A percentile compares a stretch with the other conserved stretches of the same genome.
phyloP scores from a whole-genome alignment of 2,888 invertebrate species.

The Drosophila mimica region DNA sequence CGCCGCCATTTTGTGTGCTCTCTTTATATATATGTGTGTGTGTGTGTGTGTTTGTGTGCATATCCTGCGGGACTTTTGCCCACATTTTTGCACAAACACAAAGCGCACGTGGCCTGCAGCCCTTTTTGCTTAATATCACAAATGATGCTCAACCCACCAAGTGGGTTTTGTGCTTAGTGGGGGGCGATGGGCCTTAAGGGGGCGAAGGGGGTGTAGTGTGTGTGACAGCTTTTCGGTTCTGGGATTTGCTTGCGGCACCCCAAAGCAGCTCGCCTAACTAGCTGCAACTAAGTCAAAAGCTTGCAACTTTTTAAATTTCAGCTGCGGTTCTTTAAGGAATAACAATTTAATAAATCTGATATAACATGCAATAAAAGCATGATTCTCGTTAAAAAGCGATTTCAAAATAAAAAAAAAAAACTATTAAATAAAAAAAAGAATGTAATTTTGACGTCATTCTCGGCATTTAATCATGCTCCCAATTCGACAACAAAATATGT shows the following conservation, averaged over 20 bases:
- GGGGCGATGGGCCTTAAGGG: not conserved
- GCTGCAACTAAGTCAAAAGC: slow-evolving; percentile 29
- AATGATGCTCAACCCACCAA: slow-evolving; percentile 29
- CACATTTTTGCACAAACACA: slow-evolving; percentile 40
- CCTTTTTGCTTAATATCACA: slow-evolving; percentile 40
- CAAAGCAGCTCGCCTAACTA: slow-evolving; percentile 18
- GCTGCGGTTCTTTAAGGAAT: not conserved
- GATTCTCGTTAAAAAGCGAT: slow-evolving; percentile 54
- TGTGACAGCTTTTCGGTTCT: slow-evolving; percentile 24
- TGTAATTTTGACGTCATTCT: slow-evolving; percentile 53
- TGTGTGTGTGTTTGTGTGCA: slow-evolving; percentile 20
- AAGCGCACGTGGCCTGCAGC: slow-evolving; percentile 44
- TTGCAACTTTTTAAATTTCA: slow-evolving; percentile 9
- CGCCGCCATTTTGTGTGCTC: slow-evolving; percentile 45
- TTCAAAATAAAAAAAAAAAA: slow-evolving; percentile 30
- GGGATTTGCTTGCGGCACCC: slow-evolving; percentile 24
- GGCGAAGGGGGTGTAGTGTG: not conserved
- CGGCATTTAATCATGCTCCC: slow-evolving; percentile 68
- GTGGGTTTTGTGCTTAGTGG: slow-evolving; percentile 2
- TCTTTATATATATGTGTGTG: slow-evolving; percentile 12
- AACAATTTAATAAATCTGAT: not conserved
- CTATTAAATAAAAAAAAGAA: slow-evolving; percentile 37
- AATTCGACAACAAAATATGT: slow-evolving; percentile 66
- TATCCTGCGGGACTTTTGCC: slow-evolving; percentile 45
- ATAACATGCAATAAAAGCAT: slow-evolving; percentile 1